Percentiles rank a stretch among this genome's conserved stretches.
These are phyloP conservation scores for Syrrhaptes paradoxus DNA, from an alignment of 2,113 vertebrate genomes.

Conservation along the genomic window DNA sequence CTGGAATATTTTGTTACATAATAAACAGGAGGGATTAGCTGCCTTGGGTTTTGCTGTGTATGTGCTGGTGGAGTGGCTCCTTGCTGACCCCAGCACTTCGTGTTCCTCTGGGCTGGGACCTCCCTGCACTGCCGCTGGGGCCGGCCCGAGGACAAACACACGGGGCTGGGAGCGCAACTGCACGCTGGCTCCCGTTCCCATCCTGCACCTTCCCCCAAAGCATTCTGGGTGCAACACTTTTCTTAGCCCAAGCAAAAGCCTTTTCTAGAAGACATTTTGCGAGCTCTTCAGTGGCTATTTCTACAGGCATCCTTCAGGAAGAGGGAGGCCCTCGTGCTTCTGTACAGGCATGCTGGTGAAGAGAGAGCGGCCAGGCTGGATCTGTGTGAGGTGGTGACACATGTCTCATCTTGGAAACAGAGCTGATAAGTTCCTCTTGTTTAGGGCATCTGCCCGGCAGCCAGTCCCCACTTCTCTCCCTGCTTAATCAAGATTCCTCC, in stretches of 20 bases:
- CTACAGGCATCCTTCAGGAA: background rate
- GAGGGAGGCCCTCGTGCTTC: background rate
- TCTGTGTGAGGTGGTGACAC: conserved; percentile 15
- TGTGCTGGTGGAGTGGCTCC: background rate
- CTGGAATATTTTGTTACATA: conserved; percentile 63
- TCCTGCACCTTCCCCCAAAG: background rate
- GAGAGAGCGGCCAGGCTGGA: background rate
- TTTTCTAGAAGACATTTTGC: background rate
- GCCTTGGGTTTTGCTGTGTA: fast-evolving
- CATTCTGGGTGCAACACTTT: background rate
- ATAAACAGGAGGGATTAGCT: conserved; percentile 43
- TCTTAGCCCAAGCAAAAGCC: background rate
- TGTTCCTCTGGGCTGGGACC: background rate
- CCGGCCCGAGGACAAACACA: fast-evolving
- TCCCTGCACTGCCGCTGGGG: background rate
- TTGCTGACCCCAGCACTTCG: background rate
- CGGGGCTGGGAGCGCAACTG: background rate
- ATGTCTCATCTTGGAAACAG: conserved; percentile 11
- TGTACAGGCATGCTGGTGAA: background rate
- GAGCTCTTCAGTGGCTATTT: background rate
- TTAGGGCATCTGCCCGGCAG: conserved; percentile 40
- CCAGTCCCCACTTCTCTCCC: conserved; percentile 32
- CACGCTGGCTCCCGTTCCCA: background rate
- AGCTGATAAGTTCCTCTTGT: conserved; percentile 50
- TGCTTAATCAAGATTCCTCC: background rate